These are phyloP conservation scores for Porites lutea DNA, from an alignment of 64 coral and sea anemone species.

Conservation along the genomic window DNA sequence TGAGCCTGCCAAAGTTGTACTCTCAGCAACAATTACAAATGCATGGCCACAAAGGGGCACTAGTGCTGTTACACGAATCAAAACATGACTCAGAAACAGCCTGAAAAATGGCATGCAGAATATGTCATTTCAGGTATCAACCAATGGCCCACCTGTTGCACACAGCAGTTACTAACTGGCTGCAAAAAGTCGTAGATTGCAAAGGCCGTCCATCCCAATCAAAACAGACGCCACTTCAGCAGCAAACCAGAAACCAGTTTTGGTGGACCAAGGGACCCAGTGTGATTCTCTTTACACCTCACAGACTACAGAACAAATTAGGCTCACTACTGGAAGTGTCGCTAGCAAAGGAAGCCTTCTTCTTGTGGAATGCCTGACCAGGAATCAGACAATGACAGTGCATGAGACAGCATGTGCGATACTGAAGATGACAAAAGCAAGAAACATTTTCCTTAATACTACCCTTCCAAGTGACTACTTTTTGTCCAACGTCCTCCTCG, in stretches of 20 bases:
- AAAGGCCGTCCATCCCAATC: slow-evolving; percentile 21
- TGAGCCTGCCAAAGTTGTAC: slow-evolving; percentile 30
- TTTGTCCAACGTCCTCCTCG: background rate
- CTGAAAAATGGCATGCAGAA: slow-evolving; percentile 8
- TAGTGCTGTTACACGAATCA: slow-evolving; percentile 48
- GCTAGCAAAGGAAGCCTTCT: slow-evolving; percentile 69
- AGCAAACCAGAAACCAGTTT: slow-evolving; percentile 2
- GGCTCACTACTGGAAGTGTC: slow-evolving; percentile 46
- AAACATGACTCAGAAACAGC: slow-evolving; percentile 27
- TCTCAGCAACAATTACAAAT: slow-evolving; percentile 37
- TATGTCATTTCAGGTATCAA: background rate
- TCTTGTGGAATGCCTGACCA: slow-evolving; percentile 50
- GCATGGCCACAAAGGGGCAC: slow-evolving; percentile 44
- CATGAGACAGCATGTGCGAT: slow-evolving; percentile 47
- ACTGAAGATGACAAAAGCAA: slow-evolving; percentile 46
- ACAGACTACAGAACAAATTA: slow-evolving; percentile 64
- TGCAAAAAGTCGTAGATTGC: slow-evolving; percentile 49
- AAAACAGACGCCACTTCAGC: too few species aligned
- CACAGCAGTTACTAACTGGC: background rate
- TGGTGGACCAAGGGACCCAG: slow-evolving; percentile 63
- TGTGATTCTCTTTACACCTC: slow-evolving; percentile 66
- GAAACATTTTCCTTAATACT: background rate
- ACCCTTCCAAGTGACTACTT: slow-evolving; percentile 41
- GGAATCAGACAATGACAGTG: slow-evolving; percentile 66
- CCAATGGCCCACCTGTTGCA: background rate